These are phyloP conservation scores for Brotogeris chrysoptera DNA, from an alignment of 2,797 vertebrate species.

Conservation along the genomic window DNA sequence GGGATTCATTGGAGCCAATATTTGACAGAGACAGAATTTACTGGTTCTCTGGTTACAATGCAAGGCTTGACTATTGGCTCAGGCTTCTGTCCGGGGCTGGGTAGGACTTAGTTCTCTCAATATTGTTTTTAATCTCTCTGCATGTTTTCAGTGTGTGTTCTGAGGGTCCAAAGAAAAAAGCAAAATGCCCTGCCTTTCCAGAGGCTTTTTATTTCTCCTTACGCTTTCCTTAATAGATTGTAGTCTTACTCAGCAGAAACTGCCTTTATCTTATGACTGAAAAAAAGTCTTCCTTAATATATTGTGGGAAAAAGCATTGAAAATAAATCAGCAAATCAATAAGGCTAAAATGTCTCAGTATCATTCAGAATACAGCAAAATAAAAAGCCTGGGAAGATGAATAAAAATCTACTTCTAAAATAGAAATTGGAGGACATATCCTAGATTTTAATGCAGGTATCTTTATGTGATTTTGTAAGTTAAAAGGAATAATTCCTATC, in stretches of 20 bases:
- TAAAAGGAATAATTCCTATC: neutral
- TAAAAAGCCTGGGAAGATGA: neutral
- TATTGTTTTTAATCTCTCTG: neutral
- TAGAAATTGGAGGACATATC: neutral
- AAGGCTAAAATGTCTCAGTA: neutral
- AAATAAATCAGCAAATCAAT: neutral
- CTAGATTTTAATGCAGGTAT: neutral
- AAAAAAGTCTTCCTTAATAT: neutral
- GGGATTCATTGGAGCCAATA: neutral
- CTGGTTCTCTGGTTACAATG: neutral
- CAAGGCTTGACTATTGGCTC: neutral
- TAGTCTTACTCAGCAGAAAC: neutral
- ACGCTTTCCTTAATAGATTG: neutral
- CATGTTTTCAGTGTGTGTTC: neutral
- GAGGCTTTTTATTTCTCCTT: neutral
- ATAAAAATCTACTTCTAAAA: neutral
- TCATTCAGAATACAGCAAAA: neutral
- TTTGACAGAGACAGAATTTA: neutral
- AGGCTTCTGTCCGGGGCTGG: neutral
- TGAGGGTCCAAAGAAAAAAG: neutral
- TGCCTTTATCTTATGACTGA: neutral
- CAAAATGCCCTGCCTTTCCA: neutral
- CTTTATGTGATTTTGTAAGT: neutral
- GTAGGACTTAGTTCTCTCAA: neutral
- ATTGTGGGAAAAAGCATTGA: neutral